Base-by-base conservation (phyloP, 2,797 vertebrate genomes). In the Enteromius mattozi region DNA sequence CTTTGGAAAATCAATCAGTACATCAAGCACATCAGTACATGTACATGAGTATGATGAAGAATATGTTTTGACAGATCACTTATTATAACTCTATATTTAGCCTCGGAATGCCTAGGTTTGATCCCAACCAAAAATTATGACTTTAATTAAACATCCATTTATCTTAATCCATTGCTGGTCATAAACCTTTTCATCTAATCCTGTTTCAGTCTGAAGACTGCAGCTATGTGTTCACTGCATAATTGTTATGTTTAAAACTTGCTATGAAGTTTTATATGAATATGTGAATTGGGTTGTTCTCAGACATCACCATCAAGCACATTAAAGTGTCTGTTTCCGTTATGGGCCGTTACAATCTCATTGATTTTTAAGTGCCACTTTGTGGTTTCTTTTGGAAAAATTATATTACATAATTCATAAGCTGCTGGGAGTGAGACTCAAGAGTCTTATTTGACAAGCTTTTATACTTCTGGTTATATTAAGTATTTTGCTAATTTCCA, bases 321-420 rank as follows among this genome's bases (percentile, higher is more conserved):
- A 47, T 47, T 65, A 47, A 63, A 78, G 17, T 17, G 61, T 65
- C 61, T n/a, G 27, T 49, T 66, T 19, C 16, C 37, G n/a, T 45
- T 61, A 56, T 45, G 35, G 12, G n/a, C 51, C 35, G n/a, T 42
- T 61, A 30, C 12, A 10, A 13, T 61, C 37, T 45, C n/a, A n/a
- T 6, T 40, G 37, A 61, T 33, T 33, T 47, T 79, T 27, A 77
- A 59, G 35, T 69, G 19, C 30, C 45, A 24, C 30, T 80, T 45
- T 80, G 14, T 54, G 24, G 27, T 24, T 33, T 80, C 21, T 37
- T 56, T 54, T 71, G 42, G 10, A 45, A 71, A 30, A 24, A 16
- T 81, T 21, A 16, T 12, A 45, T 8, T 81, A n/a, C 6, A 71
- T 24, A 42, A 81, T 81, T 70, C 65, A 56, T 37, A 42, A 70